These are phyloP conservation scores for Euwallacea similis DNA, from an alignment of 1,140 invertebrate genomes.

Conservation along the genomic window DNA sequence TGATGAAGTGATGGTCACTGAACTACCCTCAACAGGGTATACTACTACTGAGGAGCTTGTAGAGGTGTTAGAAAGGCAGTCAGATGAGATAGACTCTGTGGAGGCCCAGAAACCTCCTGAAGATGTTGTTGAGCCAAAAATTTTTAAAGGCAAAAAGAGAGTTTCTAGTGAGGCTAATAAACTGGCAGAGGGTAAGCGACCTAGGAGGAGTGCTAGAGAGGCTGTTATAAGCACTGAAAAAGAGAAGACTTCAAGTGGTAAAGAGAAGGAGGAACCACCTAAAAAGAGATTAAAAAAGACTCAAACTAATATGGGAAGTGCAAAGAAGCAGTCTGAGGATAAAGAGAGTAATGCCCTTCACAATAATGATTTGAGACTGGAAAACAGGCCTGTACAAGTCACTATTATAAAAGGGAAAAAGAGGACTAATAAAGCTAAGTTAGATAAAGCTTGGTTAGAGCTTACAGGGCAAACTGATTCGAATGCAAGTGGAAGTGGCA, in stretches of 20 bases:
- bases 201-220: neutral
- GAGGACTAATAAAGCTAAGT: slow-evolving; percentile 20
- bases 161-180: neutral
- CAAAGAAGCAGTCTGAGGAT: neutral
- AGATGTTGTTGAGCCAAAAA: neutral
- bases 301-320: neutral
- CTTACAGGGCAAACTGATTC: slow-evolving; percentile 14
- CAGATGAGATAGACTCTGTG: neutral
- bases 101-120: neutral
- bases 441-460: slow-evolving; percentile 30
- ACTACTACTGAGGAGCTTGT: slow-evolving; percentile 20
- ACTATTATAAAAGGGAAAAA: slow-evolving; percentile 28
- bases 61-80: slow-evolving; percentile 13
- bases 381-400: slow-evolving; percentile 12
- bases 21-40: neutral
- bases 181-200: neutral
- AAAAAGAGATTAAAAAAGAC: slow-evolving; percentile 7
- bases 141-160: neutral
- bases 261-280: slow-evolving; percentile 1
- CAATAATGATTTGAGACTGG: neutral
- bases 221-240: neutral
- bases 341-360: neutral
- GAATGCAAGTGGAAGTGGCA: neutral
- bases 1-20: slow-evolving; percentile 1
- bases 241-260: neutral